phyloP scores from a whole-genome alignment of 2,113 vertebrate genomes.

The Poeciliopsis prolifica region DNA sequence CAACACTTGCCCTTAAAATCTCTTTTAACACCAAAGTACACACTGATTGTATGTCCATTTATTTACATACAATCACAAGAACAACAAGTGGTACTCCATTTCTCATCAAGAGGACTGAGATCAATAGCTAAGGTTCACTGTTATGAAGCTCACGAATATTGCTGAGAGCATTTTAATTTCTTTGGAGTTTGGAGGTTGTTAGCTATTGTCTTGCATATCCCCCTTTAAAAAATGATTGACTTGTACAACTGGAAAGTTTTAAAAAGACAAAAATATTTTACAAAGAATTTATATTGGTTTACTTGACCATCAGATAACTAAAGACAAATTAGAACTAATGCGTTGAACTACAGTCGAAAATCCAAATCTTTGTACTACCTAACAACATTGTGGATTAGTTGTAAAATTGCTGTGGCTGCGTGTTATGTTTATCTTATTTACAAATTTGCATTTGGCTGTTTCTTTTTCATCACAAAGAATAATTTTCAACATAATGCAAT shows the following conservation, averaged over 20 bases:
- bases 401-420: not conserved
- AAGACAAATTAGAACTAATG: not conserved
- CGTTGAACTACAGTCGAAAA: not conserved
- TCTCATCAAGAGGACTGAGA: not conserved
- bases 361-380: not conserved
- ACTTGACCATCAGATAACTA: not conserved
- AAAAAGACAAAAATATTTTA: not conserved
- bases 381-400: not conserved
- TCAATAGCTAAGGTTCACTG: not conserved
- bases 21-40: slow-evolving; percentile 41
- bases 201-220: no score
- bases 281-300: not conserved
- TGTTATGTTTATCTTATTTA: not conserved
- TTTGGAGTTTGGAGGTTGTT: not conserved
- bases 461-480: slow-evolving; percentile 11
- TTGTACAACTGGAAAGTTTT: no score
- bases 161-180: not conserved
- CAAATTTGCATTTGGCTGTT: not conserved
- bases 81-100: slow-evolving; percentile 32
- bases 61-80: slow-evolving; percentile 53
- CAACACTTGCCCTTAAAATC: slow-evolving; percentile 54
- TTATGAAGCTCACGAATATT: not conserved
- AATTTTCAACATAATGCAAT: slow-evolving; percentile 13
- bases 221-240: not conserved
- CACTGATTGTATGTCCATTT: slow-evolving; percentile 28